phyloP scores from a whole-genome alignment of 2,888 invertebrate genomes.

The Ennomos fuscantarius region DNA sequence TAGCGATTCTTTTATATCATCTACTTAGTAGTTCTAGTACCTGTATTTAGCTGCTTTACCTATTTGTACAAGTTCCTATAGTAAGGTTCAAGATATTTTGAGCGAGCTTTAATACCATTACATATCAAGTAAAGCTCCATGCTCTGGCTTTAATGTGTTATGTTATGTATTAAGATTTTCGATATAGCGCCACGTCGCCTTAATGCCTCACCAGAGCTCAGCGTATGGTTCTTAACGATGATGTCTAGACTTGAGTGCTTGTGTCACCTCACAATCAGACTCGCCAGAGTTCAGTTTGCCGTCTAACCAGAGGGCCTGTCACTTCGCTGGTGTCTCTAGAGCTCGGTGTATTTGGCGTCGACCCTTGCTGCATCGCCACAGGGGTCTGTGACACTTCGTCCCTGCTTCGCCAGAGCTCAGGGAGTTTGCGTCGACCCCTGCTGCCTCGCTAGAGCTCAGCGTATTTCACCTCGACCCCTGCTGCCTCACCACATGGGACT shows the following conservation, averaged over 20 bases:
- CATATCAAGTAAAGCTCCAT: too few species aligned
- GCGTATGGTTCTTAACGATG: too few species aligned
- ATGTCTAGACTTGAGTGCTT: neutral
- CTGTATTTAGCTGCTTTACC: too few species aligned
- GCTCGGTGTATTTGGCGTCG: constrained; percentile 1
- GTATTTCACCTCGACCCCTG: neutral
- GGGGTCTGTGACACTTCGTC: constrained; percentile 8
- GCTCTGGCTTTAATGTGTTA: too few species aligned
- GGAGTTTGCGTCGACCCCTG: constrained; percentile 7
- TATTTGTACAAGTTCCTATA: too few species aligned
- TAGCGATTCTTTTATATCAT: too few species aligned
- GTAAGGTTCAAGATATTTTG: too few species aligned
- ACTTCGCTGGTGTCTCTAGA: constrained; percentile 23
- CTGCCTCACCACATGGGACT: constrained; percentile 3
- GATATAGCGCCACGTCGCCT: too few species aligned
- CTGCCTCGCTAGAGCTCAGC: constrained; percentile 21
- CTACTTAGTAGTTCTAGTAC: too few species aligned
- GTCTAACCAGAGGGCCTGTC: constrained; percentile 5
- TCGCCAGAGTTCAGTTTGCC: constrained; percentile 23
- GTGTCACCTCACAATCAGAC: constrained; percentile 21
- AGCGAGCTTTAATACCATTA: too few species aligned
- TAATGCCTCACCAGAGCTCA: too few species aligned
- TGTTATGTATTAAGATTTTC: too few species aligned
- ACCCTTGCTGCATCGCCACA: constrained; percentile 13
- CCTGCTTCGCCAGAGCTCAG: constrained; percentile 28